phyloP scores from a whole-genome alignment of 23 tunicate species.

The Trididemnum miniatum region DNA sequence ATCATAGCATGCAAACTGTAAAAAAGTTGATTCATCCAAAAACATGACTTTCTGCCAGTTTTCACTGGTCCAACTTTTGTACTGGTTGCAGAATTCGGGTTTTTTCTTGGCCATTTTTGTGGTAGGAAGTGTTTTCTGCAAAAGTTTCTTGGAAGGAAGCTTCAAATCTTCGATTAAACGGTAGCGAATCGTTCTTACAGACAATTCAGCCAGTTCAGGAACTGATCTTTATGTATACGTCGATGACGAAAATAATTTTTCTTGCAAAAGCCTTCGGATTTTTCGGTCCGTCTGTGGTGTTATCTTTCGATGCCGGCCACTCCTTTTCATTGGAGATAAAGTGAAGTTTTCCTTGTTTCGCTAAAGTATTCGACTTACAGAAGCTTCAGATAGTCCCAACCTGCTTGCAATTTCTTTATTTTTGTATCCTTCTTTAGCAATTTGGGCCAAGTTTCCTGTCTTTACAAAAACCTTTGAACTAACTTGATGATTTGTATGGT shows the following conservation, averaged over 20 bases:
- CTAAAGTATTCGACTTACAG: conserved; percentile 25
- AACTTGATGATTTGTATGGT: conserved; percentile 16
- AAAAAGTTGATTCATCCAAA: conserved; percentile 24
- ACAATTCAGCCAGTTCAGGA: conserved; percentile 31
- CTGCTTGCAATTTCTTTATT: conserved; percentile 32
- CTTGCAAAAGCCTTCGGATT: conserved; percentile 37
- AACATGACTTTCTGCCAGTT: conserved; percentile 29
- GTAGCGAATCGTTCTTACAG: conserved; percentile 32
- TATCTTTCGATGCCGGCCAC: conserved; percentile 32
- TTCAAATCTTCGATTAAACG: conserved; percentile 30
- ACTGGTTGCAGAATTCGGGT: conserved; percentile 33
- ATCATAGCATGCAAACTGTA: not conserved
- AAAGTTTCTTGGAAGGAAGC: conserved; percentile 26
- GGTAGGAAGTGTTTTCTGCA: conserved; percentile 19
- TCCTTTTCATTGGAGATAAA: conserved; percentile 23
- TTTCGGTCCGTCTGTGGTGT: conserved; percentile 34
- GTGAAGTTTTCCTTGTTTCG: conserved; percentile 24
- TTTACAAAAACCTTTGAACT: conserved; percentile 5
- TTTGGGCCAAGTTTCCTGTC: conserved; percentile 18
- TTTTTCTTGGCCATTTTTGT: conserved; percentile 32
- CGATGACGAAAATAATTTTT: conserved; percentile 4
- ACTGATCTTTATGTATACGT: conserved; percentile 24
- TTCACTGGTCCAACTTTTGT: conserved; percentile 29
- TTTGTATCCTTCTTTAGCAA: conserved; percentile 29
- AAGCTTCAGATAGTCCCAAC: conserved; percentile 29